These are phyloP conservation scores for Emydura subglobosa DNA, from an alignment of 2,113 vertebrate species.

Conservation along the genomic window DNA sequence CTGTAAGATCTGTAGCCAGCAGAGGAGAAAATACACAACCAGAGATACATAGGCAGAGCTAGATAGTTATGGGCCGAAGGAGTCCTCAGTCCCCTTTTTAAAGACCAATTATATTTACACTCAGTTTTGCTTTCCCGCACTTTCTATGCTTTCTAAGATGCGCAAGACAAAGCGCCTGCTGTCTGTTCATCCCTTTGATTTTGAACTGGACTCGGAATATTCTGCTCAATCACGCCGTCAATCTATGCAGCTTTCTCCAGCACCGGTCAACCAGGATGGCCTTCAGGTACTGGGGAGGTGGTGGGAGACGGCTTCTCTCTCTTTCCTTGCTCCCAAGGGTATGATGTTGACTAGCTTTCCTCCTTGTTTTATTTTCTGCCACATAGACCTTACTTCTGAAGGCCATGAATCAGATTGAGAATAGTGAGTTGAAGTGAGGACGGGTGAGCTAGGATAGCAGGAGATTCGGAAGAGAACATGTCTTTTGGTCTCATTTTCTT, in stretches of 20 bases:
- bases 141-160: conserved; percentile 59
- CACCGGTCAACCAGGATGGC: conserved; percentile 23
- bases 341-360: accelerated
- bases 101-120: not conserved
- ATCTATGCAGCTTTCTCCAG: conserved; percentile 69
- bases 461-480: not conserved
- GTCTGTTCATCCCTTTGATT: conserved; percentile 86
- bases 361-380: not conserved
- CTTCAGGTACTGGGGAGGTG: conserved; percentile 73
- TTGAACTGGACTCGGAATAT: conserved; percentile 83
- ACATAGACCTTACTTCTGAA: not conserved
- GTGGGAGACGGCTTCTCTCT: not conserved
- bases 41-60: not conserved
- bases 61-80: not conserved
- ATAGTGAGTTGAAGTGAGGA: not conserved
- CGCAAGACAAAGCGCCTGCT: conserved; percentile 89
- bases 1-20: not conserved
- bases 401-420: not conserved
- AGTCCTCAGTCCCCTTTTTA: not conserved
- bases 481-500: not conserved
- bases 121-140: not conserved
- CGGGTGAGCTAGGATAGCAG: not conserved
- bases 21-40: not conserved
- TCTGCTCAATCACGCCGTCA: conserved; percentile 67
- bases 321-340: not conserved